Evolutionary conservation across 2,797 vertebrate species (phyloP).

Genomic region (Eurystomus glaucurus): DNA sequence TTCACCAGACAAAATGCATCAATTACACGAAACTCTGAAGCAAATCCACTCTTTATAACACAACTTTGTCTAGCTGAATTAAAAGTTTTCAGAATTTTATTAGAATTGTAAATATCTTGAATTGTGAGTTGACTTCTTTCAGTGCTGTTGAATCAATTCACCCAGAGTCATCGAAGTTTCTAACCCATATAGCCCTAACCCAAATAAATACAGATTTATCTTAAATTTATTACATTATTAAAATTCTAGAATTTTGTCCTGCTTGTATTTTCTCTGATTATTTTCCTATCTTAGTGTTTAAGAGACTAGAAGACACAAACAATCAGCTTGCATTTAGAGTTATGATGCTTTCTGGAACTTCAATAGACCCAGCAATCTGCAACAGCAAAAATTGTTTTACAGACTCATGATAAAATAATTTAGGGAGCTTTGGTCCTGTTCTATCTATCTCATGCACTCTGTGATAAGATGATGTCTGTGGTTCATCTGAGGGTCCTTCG

Average conservation of each 20-base stretch:
- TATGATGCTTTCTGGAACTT: background rate
- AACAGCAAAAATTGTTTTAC: background rate
- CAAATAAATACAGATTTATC: background rate
- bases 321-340: background rate
- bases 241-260: background rate
- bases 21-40: background rate
- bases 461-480: background rate
- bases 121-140: background rate
- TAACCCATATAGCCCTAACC: rapidly evolving
- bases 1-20: background rate
- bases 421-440: background rate
- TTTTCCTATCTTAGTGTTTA: background rate
- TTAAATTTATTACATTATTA: background rate
- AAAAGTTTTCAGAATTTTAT: background rate
- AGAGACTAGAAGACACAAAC: background rate
- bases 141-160: background rate
- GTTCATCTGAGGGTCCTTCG: background rate
- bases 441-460: background rate
- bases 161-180: background rate
- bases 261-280: background rate
- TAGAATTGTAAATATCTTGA: background rate
- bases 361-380: rapidly evolving
- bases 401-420: rapidly evolving
- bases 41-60: background rate
- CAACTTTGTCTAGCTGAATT: background rate